These are phyloP conservation scores for Pocota personata DNA, from an alignment of 2,888 invertebrate genomes.

Conservation along the genomic window DNA sequence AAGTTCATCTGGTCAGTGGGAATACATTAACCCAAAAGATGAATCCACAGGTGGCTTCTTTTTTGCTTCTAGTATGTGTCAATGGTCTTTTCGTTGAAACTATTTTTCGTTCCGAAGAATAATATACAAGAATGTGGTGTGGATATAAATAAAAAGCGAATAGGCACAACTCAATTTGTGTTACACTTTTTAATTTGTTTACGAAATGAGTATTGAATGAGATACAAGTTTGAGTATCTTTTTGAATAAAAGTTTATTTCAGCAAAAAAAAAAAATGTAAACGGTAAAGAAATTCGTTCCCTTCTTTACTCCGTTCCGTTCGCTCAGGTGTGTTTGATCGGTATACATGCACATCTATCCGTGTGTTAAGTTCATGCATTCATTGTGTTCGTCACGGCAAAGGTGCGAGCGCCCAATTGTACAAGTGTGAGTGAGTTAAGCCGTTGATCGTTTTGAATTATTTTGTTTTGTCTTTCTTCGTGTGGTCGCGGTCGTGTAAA, in stretches of 20 bases:
- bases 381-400: slow-evolving; percentile 30
- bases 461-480: not conserved
- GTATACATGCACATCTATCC: not conserved
- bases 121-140: slow-evolving; percentile 5
- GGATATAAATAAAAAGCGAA: slow-evolving; percentile 13
- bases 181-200: slow-evolving; percentile 16
- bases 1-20: not conserved
- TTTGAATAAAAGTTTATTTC: slow-evolving; percentile 23
- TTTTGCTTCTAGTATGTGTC: slow-evolving; percentile 41
- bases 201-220: slow-evolving; percentile 1
- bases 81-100: slow-evolving; percentile 25
- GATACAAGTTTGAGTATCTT: not conserved
- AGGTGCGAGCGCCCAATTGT: slow-evolving; percentile 55
- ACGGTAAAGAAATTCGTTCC: slow-evolving; percentile 18
- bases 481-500: slow-evolving; percentile 32
- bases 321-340: slow-evolving; percentile 68
- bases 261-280: slow-evolving; percentile 37
- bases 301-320: slow-evolving; percentile 30
- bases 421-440: slow-evolving; percentile 44
- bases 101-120: slow-evolving; percentile 3
- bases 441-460: slow-evolving; percentile 40
- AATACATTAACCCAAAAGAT: slow-evolving; percentile 26
- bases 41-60: slow-evolving; percentile 66
- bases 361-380: slow-evolving; percentile 2
- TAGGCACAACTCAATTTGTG: not conserved